Percentiles rank a stretch among this genome's conserved stretches.
Evolutionary conservation across 2,888 invertebrate species (phyloP).

Genomic region (Phalangium opilio): DNA sequence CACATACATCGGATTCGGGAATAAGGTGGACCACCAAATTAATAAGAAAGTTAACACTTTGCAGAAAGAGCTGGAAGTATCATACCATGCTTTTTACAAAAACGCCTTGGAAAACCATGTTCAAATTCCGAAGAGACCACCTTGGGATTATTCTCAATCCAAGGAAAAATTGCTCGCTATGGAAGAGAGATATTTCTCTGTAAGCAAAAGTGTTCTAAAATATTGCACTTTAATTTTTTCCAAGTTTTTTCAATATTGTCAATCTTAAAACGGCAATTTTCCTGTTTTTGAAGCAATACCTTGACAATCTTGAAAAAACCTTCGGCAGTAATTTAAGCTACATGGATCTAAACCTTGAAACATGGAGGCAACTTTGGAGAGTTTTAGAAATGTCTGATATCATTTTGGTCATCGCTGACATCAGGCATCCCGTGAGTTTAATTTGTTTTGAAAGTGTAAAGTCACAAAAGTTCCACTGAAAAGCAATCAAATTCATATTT

Average conservation of each 20-base stretch:
- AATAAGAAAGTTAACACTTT: too few species aligned
- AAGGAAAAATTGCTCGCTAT: constrained; percentile 54
- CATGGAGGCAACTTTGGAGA: constrained; percentile 91
- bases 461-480: too few species aligned
- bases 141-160: constrained; percentile 63
- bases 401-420: constrained; percentile 70
- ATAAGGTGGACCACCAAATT: too few species aligned
- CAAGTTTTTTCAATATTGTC: background rate
- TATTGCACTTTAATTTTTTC: too few species aligned
- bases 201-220: too few species aligned
- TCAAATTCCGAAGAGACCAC: constrained; percentile 58
- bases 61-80: constrained; percentile 1
- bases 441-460: too few species aligned
- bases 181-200: constrained; percentile 69
- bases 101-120: constrained; percentile 2
- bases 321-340: constrained; percentile 55
- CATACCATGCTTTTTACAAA: constrained; percentile 5
- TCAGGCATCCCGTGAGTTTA: constrained; percentile 58
- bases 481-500: too few species aligned
- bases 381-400: constrained; percentile 89
- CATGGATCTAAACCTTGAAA: constrained; percentile 86
- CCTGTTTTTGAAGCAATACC: constrained; percentile 53
- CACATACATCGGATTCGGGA: too few species aligned
- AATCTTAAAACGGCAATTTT: too few species aligned
- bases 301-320: constrained; percentile 47